Percentiles rank a stretch among this genome's conserved stretches.
Conservation (phyloP, 2,888 invertebrate genomes). For the Chrysina gloriosa region DNA sequence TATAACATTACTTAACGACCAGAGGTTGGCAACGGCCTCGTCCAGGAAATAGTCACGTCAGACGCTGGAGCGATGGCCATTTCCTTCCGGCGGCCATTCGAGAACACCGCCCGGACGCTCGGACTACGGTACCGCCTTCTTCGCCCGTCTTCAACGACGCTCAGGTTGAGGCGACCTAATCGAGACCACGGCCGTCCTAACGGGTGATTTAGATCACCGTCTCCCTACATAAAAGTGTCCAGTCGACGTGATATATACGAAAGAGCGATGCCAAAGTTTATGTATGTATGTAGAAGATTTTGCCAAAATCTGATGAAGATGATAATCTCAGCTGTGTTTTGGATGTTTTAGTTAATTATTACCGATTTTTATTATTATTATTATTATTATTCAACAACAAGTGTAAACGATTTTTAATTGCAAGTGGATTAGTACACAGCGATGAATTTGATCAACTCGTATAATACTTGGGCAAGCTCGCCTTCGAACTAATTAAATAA, state of each 20-base stretch:
- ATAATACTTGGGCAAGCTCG: no score
- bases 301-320: no score
- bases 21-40: slow-evolving; percentile 47
- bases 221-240: slow-evolving; percentile 26
- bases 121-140: slow-evolving; percentile 17
- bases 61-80: slow-evolving; percentile 56
- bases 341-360: no score
- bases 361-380: no score
- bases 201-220: slow-evolving; percentile 27
- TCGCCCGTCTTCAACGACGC: slow-evolving; percentile 9
- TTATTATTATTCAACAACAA: no score
- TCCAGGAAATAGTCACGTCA: slow-evolving; percentile 55
- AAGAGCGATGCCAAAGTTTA: neutral
- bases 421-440: no score
- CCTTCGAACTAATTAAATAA: no score
- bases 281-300: no score
- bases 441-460: no score
- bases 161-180: slow-evolving; percentile 39
- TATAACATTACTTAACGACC: slow-evolving; percentile 55
- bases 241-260: slow-evolving; percentile 12
- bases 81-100: slow-evolving; percentile 58
- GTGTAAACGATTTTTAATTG: no score
- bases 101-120: slow-evolving; percentile 34
- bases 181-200: slow-evolving; percentile 17
- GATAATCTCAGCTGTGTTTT: no score